Evolutionary conservation across 2,113 vertebrate species (phyloP).

Genomic region (Typhlomys cinereus): DNA sequence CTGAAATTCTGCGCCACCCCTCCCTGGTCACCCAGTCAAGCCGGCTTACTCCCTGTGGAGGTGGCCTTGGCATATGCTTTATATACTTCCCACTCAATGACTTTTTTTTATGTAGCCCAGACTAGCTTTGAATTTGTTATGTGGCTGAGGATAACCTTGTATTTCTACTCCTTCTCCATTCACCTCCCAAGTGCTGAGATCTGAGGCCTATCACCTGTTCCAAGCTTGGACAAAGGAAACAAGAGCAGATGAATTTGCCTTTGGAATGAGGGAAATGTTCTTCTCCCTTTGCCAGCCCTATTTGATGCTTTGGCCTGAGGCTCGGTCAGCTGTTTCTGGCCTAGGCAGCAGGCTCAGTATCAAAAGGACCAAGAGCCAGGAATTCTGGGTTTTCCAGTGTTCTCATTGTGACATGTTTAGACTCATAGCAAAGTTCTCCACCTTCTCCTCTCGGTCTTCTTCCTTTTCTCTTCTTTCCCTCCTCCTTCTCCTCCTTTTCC

Average conservation of each 20-base stretch:
- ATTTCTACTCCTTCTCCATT: neutral
- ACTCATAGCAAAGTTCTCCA: neutral
- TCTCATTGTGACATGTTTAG: neutral
- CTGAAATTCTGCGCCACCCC: neutral
- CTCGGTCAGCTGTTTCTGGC: conserved; percentile 65
- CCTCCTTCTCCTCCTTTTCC: no score
- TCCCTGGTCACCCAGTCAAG: neutral
- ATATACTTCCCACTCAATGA: neutral
- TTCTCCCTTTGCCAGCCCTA: conserved; percentile 69
- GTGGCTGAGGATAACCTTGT: neutral
- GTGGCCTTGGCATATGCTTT: neutral
- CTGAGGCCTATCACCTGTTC: neutral
- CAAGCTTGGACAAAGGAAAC: neutral
- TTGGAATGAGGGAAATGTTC: neutral
- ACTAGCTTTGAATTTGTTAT: neutral
- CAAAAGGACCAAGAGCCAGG: neutral
- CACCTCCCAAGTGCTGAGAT: neutral
- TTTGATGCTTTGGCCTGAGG: conserved; percentile 66
- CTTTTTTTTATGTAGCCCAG: neutral
- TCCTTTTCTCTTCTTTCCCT: no score
- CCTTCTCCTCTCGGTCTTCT: no score
- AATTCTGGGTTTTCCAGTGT: neutral
- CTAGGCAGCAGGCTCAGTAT: conserved; percentile 62
- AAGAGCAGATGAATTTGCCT: neutral
- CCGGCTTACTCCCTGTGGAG: neutral